Percentiles rank a stretch among this genome's conserved stretches.
Evolutionary conservation across 2,888 invertebrate species (phyloP).

Genomic region (Druceiella hillmani): DNA sequence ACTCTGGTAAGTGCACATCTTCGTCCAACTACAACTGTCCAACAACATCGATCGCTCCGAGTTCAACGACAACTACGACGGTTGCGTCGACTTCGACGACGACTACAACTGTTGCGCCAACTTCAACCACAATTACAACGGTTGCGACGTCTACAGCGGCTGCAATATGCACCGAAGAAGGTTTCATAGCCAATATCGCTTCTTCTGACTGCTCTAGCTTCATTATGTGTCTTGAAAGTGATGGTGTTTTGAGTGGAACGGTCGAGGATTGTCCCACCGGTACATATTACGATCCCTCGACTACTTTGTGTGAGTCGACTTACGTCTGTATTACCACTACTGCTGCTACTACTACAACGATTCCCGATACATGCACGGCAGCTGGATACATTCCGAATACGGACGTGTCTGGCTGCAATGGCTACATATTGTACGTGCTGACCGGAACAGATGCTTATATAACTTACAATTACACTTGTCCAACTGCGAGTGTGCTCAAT

Average conservation of each 20-base stretch:
- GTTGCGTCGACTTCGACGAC: too few species aligned
- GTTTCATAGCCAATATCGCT: constrained; percentile 33
- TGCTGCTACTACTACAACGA: too few species aligned
- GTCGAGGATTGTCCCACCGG: constrained; percentile 32
- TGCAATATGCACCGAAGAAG: too few species aligned
- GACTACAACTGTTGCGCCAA: too few species aligned
- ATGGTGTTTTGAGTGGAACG: constrained; percentile 32
- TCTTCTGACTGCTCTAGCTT: constrained; percentile 35
- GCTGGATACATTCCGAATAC: constrained; percentile 39
- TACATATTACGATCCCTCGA: constrained; percentile 35
- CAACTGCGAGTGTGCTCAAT: constrained; percentile 38
- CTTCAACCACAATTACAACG: too few species aligned
- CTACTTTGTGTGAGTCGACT: constrained; percentile 35
- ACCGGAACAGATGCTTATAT: constrained; percentile 30
- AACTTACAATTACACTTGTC: constrained; percentile 39
- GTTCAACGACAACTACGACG: too few species aligned
- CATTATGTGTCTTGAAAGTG: constrained; percentile 34
- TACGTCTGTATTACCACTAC: constrained; percentile 31
- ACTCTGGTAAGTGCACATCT: constrained; percentile 31
- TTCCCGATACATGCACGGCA: constrained; percentile 32
- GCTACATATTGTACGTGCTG: constrained; percentile 38
- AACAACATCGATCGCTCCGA: too few species aligned
- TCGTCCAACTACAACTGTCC: constrained; percentile 34
- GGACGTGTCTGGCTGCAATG: constrained; percentile 36
- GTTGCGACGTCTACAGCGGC: too few species aligned